Evolutionary conservation across 2,797 vertebrate genomes (phyloP), one percentile per base, ranked within the genome.

Genomic region (Rhinoraja longicauda): DNA sequence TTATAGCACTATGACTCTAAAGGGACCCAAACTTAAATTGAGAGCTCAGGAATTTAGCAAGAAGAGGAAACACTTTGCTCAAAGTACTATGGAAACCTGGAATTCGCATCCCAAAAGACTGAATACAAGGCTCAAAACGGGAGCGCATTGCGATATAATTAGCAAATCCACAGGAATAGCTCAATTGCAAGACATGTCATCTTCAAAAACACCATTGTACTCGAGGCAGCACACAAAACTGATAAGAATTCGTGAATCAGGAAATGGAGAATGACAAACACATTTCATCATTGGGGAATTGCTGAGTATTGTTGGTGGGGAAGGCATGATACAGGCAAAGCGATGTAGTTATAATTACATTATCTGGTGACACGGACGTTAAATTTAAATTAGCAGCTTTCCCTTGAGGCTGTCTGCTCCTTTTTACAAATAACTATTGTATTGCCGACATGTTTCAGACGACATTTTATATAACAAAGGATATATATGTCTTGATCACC

Each of bases 321-420:
- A 53, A 62, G 84, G 62, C n/a, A 36, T 67, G 32, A 88, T 32
- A 36, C n/a, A 88, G 84, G 36, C 6, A 67, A 67, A 15, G 24
- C 36, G n/a, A 67, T 67, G 84, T 88, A 88, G 59, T 36, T 67
- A n/a, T 36, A 86, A 88, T 88, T 67, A 36, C n/a, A 88, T 67
- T 88, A 88, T 67, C 62, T 67, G 62, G 62, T 36, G 84, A 88
- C 67, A 88, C 7, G 19, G 59, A 36, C 67, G 84, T 67, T 88
- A 88, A 88, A 88, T 36, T 67, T 67, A 88, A 88, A 88, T 88
- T 88, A 88, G 8, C n/a, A 88, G 84, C n/a, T 67, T 32, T 67
- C 84, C 84, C 62, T 21, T 36, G 62, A 59, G 88, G 84, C 62
- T 88, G 59, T 32, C 32, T 67, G 36, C 59, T 64, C 84, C 9